Evolutionary conservation across 2,113 vertebrate genomes (phyloP), one percentile per base, ranked within the genome.

Genomic region (Entelurus aequoreus): DNA sequence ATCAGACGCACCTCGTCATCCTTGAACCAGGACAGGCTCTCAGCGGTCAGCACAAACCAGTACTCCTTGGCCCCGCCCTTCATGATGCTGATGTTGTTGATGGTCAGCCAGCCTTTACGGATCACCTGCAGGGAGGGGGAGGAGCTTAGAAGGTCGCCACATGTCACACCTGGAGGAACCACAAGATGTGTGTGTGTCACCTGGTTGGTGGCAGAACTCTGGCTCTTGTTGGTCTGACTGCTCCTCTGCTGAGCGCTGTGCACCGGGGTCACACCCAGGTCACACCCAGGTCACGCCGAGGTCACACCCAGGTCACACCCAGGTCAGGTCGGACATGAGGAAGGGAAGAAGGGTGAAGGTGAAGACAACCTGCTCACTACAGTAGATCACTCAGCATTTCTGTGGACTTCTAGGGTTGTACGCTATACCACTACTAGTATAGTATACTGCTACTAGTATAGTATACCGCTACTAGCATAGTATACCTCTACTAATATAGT

Each of bases 51-150:
- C 69, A 95, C 92, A 56, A 95, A 95, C 93, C 93, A 95, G 70
- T 95, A 95, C 53, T 94, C 93, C 71, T 95, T 95, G 15, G 93
- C 92, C 53, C 93, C 93, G 52, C 93, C 93, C 79, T 95, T 95
- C 89, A 94, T 95, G 78, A 95, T 93, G 75, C 93, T 93, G 74
- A 95, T 95, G 86, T 95, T 95, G 86, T 92, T 95, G 78, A 95
- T 94, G 72, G 93, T 98, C 78, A 98, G 81, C 95, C 95, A 98
- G 38, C 95, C 95, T 78, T 97, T 98, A 54, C 95, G 92, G 70
- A 98, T 96, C 50, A 98, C 94, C 95, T 98, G 61, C 5, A 37
- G 57, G 58, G 8, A 59, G 8, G 60, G 57, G 10, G 35, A 68
- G 35, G 62, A 48, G 19, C 19, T 19, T 19, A 19, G 19, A 19